Evolutionary conservation across 2,797 vertebrate genomes (phyloP), one percentile per base, ranked within the genome.

Genomic region (Hypotaenidia okinawae): DNA sequence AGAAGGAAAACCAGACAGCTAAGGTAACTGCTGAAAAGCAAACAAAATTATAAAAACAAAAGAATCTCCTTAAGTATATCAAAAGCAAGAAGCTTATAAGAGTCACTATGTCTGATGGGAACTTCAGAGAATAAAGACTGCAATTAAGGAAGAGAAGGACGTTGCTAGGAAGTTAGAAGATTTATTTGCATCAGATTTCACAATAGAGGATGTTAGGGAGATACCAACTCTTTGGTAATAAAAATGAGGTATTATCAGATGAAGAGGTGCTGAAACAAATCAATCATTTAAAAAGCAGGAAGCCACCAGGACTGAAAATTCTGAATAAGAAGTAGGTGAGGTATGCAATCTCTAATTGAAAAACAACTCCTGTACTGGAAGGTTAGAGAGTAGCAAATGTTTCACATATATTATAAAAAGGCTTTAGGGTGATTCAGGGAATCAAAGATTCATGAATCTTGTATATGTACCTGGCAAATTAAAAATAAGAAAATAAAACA

Each of bases 211-310:
- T 88, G 51, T 49, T 91, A 91, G 35, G 59, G 28, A 91, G 87
- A 89, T 94, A 92, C 25, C 67, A 82, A 69, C 74, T 84, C 69
- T 45, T 77, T 55, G 54, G 84, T 92, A 96, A 96, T 96, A 93
- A 96, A 93, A 93, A 95, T 91, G 73, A 93, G 90, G 82, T 77
- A 81, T 47, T 87, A 91, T 95, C 92, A 95, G 89, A 89, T 93
- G 84, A 95, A 93, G 90, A 95, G 22, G 76, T 89, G 75, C 62
- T 93, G 91, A 58, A 96, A 92, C 66, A 91, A 95, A 96, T 93
- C 84, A 95, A 95, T 96, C 92, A 96, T 89, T 81, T 87, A 64
- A 93, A 93, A 93, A 91, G 73, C 68, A 85, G 75, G 75, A 96
- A 93, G 62, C 27, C 41, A 80, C 62, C 64, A 87, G 25, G 32